Evolutionary conservation across 2,113 vertebrate species (phyloP), one percentile per base, ranked within the genome.

Genomic region (Mesocricetus auratus): DNA sequence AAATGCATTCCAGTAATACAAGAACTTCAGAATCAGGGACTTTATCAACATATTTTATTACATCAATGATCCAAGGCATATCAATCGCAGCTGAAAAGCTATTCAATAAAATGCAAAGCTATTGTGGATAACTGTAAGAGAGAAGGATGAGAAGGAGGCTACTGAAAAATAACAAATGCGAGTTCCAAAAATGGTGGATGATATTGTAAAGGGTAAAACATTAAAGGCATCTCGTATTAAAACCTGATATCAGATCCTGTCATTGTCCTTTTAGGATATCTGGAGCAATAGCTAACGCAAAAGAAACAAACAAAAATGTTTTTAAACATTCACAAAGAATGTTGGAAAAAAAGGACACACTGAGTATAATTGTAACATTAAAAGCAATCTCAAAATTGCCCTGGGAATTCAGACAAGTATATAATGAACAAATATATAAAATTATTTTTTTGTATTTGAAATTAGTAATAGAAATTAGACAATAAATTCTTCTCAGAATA

Each of bases 1-100:
- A 78, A 85, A 96, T 95, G 92, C 90, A 97, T 97, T 96, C 86
- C 66, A 86, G 69, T 69, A 95, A 79, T 42, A 68, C 81, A 92
- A 96, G 47, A 42, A 78, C 95, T 96, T 93, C 39, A 92, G 78
- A 94, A 97, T 94, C 31, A 91, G 68, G 7, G 90, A 82, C 71
- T 90, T 96, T 78, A 91, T 93, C 92, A 95, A 82, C 53, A 42
- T 89, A 92, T 90, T 97, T 96, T 62, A 91, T 86, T 86, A 47
- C 42, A 90, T 90, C 85, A 93, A 50, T 53, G 92, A 83, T 89
- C 62, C 64, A 68, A 92, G 85, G 75, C 17, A 45, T 93, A 95
- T 66, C 53, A 90, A 91, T 50, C 81, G 75, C 75, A 68, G 60
- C 15, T 90, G 66, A 89, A 94, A 95, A 95, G 78, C 42, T 81